A percentile compares a stretch with the other conserved stretches of the same genome.
phyloP scores from a whole-genome alignment of 2,113 vertebrate genomes.

The Microcebus griseorufus region DNA sequence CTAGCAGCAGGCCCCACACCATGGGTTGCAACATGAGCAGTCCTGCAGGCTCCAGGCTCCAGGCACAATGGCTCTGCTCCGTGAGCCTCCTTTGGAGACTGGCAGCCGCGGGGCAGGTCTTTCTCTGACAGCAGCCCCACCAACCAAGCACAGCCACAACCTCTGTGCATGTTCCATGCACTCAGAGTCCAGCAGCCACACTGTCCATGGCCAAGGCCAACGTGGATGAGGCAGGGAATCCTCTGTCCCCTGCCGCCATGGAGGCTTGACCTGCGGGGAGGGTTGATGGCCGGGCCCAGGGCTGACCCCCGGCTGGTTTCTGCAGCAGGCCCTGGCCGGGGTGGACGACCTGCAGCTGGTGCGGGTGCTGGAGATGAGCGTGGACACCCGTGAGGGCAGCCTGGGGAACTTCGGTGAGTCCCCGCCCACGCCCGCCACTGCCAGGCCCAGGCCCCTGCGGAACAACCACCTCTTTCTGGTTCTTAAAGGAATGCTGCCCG shows the following conservation, averaged over 20 bases:
- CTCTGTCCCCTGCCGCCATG: not conserved
- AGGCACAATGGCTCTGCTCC: too few species aligned
- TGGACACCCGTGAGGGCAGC: constrained; percentile 90
- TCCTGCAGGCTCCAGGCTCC: not conserved
- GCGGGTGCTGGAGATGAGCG: constrained; percentile 88
- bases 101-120: too few species aligned
- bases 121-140: not conserved
- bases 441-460: not conserved
- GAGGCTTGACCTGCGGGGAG: not conserved
- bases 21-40: not conserved
- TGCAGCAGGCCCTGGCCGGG: constrained; percentile 89
- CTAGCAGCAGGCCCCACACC: not conserved
- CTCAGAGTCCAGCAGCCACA: not conserved
- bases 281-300: not conserved
- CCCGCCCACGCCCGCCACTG: fast-evolving
- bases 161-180: not conserved
- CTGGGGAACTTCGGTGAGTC: constrained; percentile 95
- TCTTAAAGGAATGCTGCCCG: not conserved
- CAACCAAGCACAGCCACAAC: fast-evolving
- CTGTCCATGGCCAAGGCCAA: fast-evolving
- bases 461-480: not conserved
- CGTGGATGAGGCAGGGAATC: not conserved
- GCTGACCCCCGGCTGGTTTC: not conserved
- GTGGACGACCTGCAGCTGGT: constrained; percentile 87
- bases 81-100: not conserved